Conservation (phyloP, 2,797 vertebrate species). For the Acrocephalus scirpaceus region DNA sequence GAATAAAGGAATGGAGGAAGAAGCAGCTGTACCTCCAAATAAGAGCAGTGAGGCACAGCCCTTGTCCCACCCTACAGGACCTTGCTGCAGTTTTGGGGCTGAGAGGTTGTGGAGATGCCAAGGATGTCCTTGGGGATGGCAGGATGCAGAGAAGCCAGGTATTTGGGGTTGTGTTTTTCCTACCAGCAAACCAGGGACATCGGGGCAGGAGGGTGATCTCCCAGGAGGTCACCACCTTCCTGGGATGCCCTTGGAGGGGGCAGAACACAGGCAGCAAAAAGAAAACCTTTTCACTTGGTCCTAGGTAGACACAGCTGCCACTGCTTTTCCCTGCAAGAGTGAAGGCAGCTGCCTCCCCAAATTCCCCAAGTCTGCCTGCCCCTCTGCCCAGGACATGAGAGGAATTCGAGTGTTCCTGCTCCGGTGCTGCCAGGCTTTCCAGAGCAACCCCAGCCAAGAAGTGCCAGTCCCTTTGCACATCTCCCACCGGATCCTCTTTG, state of each 20-base stretch:
- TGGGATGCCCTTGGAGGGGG: neutral
- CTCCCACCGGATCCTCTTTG: neutral
- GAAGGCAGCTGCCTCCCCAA: neutral
- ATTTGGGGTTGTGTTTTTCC: neutral
- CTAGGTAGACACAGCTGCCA: no score
- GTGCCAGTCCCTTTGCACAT: neutral
- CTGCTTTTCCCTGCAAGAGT: neutral
- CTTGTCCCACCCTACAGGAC: accelerated
- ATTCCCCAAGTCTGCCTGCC: neutral
- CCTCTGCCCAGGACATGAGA: neutral
- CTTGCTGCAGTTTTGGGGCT: accelerated
- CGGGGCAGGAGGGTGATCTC: neutral
- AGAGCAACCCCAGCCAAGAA: neutral
- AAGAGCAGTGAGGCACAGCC: accelerated
- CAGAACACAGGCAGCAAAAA: neutral
- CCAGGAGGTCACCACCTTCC: neutral
- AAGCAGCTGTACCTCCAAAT: neutral
- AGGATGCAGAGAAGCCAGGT: accelerated
- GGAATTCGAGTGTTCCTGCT: neutral
- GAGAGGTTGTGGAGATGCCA: accelerated
- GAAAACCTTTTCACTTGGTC: neutral
- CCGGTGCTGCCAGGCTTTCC: accelerated
- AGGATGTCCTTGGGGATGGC: neutral
- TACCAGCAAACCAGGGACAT: no score
- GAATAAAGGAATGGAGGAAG: neutral